phyloP scores from a whole-genome alignment of 1,140 invertebrate genomes.

The Panagrolaimus sp. region DNA sequence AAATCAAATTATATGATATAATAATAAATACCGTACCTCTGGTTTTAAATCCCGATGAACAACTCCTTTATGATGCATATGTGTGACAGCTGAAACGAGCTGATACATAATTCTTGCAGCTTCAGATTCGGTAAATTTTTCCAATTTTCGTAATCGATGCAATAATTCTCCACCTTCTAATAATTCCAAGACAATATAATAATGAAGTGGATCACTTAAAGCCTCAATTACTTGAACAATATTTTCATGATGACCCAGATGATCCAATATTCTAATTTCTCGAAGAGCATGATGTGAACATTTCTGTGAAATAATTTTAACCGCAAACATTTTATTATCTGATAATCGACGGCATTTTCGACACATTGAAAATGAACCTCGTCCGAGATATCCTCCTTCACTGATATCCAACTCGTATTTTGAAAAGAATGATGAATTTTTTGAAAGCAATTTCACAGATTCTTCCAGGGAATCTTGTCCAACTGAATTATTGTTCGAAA shows the following conservation, averaged over 20 bases:
- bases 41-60: conserved; percentile 86
- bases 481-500: conserved; percentile 74
- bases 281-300: conserved; percentile 68
- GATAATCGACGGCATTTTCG: conserved; percentile 70
- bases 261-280: conserved; percentile 73
- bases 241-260: conserved; percentile 79
- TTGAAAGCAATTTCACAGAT: conserved; percentile 59
- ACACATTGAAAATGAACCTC: conserved; percentile 83
- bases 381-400: conserved; percentile 70
- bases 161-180: conserved; percentile 81
- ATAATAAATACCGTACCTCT: conserved; percentile 61
- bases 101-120: conserved; percentile 71
- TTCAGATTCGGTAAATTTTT: conserved; percentile 70
- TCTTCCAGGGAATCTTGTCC: conserved; percentile 64
- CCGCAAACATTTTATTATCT: conserved; percentile 74
- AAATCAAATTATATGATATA: too few relatives aligned
- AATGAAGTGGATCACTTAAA: conserved; percentile 70
- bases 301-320: conserved; percentile 80
- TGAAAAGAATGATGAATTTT: conserved; percentile 79
- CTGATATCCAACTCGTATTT: conserved; percentile 72
- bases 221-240: conserved; percentile 79
- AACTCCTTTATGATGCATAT: conserved; percentile 74
- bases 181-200: conserved; percentile 65
- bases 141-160: conserved; percentile 66
- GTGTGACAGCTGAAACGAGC: conserved; percentile 73